A percentile compares a stretch with the other conserved stretches of the same genome.
Evolutionary conservation across 1,140 invertebrate genomes (phyloP).

Genomic region (Zaprionus capensis): DNA sequence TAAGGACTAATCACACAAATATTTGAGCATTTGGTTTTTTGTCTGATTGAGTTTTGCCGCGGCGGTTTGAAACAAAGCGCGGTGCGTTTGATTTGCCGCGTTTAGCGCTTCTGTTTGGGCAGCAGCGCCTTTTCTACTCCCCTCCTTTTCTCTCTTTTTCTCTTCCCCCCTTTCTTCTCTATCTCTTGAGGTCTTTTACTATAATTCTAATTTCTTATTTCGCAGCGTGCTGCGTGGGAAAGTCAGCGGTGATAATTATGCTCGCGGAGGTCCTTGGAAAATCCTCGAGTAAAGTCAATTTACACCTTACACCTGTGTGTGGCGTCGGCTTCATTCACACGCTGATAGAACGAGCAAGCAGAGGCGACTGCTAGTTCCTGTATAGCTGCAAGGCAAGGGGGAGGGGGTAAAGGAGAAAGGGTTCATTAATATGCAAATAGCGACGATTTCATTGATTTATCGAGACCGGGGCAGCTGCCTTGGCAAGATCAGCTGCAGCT

Average conservation of each 20-base stretch:
- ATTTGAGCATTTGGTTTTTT: conserved; percentile 75
- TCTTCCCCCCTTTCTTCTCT: neutral
- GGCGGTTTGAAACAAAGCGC: conserved; percentile 52
- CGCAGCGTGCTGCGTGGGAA: conserved; percentile 67
- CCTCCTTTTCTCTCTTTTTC: neutral
- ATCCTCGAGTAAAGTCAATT: conserved; percentile 72
- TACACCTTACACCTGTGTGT: conserved; percentile 79
- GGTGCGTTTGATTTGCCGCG: conserved; percentile 67
- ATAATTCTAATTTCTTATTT: conserved; percentile 74
- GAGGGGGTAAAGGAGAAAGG: conserved; percentile 49
- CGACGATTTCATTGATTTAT: conserved; percentile 78
- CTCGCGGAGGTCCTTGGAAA: conserved; percentile 66
- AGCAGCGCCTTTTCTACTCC: conserved; percentile 34
- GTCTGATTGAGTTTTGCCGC: conserved; percentile 71
- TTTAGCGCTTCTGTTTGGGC: conserved; percentile 74
- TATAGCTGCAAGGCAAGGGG: neutral
- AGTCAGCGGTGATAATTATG: conserved; percentile 75
- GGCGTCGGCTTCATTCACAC: conserved; percentile 78
- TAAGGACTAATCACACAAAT: conserved; percentile 84
- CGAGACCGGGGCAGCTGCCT: conserved; percentile 35
- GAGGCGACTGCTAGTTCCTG: conserved; percentile 17
- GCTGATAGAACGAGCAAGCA: conserved; percentile 61
- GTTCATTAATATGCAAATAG: conserved; percentile 73
- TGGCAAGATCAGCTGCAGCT: conserved; percentile 31
- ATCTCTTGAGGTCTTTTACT: conserved; percentile 35